Percentiles rank a stretch among this genome's conserved stretches.
These are phyloP conservation scores for Mycetomoellerius zeteki DNA, from an alignment of 1,140 invertebrate species.

Conservation along the genomic window DNA sequence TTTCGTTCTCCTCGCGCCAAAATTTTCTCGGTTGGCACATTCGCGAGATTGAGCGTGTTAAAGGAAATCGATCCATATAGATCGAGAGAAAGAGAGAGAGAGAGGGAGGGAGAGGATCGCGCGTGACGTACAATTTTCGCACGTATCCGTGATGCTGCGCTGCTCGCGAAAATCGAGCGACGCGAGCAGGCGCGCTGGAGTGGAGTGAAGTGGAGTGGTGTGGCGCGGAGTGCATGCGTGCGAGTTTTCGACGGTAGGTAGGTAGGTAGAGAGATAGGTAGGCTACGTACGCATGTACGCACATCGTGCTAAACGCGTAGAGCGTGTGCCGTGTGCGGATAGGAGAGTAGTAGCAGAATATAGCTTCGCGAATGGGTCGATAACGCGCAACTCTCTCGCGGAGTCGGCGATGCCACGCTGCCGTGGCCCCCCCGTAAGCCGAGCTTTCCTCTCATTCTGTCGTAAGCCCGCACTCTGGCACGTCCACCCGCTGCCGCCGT, in stretches of 20 bases:
- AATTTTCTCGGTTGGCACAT: not conserved
- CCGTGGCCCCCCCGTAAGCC: slow-evolving; percentile 78
- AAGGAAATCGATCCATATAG: slow-evolving; percentile 5
- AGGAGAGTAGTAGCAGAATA: slow-evolving; percentile 72
- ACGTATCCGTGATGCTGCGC: not conserved
- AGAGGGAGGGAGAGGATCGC: not conserved
- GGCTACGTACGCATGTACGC: slow-evolving; percentile 30
- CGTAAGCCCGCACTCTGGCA: slow-evolving; percentile 83
- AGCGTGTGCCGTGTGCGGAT: slow-evolving; percentile 63
- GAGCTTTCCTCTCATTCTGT: slow-evolving; percentile 84
- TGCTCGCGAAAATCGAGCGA: slow-evolving; percentile 10
- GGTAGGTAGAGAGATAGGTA: slow-evolving; percentile 44
- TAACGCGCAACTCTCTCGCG: slow-evolving; percentile 86
- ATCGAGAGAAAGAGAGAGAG: not conserved
- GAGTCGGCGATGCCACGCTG: slow-evolving; percentile 83
- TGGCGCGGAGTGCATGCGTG: slow-evolving; percentile 36
- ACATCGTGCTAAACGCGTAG: slow-evolving; percentile 68
- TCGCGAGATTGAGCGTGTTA: not conserved
- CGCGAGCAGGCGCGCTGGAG: slow-evolving; percentile 18
- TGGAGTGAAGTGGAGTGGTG: slow-evolving; percentile 12
- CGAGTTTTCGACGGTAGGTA: slow-evolving; percentile 52
- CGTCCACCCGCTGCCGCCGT: slow-evolving; percentile 74
- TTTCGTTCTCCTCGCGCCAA: not conserved
- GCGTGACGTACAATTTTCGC: slow-evolving; percentile 6
- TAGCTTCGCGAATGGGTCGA: slow-evolving; percentile 85